These are phyloP conservation scores for Melanotaenia maccullochi DNA, from an alignment of 2,797 vertebrate species.

Conservation along the genomic window DNA sequence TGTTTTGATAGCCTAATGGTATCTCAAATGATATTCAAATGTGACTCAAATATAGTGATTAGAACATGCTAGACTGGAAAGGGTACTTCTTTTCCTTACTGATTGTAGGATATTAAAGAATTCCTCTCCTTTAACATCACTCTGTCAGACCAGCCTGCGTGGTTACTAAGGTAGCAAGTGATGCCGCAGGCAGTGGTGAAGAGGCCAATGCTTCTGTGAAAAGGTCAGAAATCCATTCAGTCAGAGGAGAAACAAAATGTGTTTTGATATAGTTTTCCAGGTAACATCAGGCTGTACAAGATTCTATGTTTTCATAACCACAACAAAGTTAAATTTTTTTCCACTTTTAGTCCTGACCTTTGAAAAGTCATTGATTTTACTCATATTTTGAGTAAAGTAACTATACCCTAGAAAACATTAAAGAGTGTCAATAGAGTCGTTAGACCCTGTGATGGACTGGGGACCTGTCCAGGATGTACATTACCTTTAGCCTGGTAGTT, in stretches of 20 bases:
- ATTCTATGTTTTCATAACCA: neutral
- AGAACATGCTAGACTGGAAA: neutral
- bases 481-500: no score
- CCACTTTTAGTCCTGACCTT: neutral
- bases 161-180: neutral
- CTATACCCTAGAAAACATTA: no score
- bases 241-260: neutral
- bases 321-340: neutral
- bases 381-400: neutral
- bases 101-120: neutral
- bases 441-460: no score
- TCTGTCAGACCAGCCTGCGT: neutral
- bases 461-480: no score
- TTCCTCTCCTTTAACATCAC: neutral
- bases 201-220: neutral
- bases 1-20: no score
- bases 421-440: no score
- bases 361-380: neutral
- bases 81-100: neutral
- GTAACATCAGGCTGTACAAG: neutral
- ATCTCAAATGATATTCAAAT: no score
- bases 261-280: neutral
- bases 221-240: neutral
- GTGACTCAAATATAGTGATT: no score
- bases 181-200: neutral